Evolutionary conservation across 1,140 invertebrate genomes (phyloP).

Genomic region (Meloidogyne hapla): DNA sequence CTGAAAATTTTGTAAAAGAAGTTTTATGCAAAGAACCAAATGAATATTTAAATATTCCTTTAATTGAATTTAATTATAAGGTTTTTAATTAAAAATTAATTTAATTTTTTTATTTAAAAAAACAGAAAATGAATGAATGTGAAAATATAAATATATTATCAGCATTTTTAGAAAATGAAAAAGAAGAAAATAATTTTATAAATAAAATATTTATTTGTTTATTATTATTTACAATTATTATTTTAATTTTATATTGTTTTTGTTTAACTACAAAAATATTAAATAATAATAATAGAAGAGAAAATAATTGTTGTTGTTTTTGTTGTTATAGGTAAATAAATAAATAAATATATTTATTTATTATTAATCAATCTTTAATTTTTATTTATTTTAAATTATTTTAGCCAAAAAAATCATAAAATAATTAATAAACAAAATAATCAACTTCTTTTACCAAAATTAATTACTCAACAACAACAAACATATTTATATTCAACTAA

Average conservation of each 20-base stretch:
- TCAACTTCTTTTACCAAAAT: background rate
- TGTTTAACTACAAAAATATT: background rate
- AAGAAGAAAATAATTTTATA: conserved; percentile 1
- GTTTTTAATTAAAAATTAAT: conserved; percentile 1
- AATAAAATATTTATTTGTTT: background rate
- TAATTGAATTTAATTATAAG: background rate
- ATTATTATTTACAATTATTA: background rate
- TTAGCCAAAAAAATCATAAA: background rate
- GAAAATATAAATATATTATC: background rate
- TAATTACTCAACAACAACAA: conserved; percentile 5
- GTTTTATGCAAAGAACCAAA: conserved; percentile 4
- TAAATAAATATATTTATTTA: background rate
- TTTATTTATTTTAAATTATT: background rate
- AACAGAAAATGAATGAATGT: background rate
- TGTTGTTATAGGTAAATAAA: background rate
- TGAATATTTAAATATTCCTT: conserved; percentile 5
- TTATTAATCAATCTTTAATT: background rate
- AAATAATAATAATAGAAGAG: background rate
- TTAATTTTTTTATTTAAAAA: background rate
- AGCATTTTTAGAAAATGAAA: background rate
- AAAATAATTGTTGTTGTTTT: background rate
- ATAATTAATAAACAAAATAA: background rate
- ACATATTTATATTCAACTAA: conserved; percentile 1
- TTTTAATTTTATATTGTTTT: background rate
- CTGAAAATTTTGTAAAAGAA: background rate